Evolutionary conservation across 2,888 invertebrate genomes (phyloP), one percentile per base, ranked within the genome.

Genomic region (Orchesellides sinensis): DNA sequence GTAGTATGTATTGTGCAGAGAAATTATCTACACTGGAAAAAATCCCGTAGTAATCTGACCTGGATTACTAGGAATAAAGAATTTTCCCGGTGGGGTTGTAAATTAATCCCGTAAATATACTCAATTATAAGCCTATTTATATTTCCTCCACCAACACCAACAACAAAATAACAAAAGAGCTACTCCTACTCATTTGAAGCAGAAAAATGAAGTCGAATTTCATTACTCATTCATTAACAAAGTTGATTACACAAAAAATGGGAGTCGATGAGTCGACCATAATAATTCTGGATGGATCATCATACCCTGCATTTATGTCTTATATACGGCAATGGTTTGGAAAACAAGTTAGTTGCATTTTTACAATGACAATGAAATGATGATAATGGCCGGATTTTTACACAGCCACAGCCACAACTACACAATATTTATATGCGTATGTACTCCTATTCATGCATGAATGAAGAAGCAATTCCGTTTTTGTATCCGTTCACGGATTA

Each of bases 41-140:
- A 66, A 79, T 70, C 78, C 49, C 10, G 27, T 69, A 69, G 40
- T 79, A 72, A 79, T 72, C 72, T 72, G 52, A 72, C 79, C 72
- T 52, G 72, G 79, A 65, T 72, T 81, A 68, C 72, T n/a, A n/a
- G n/a, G n/a, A n/a, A 40, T 35, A 21, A 23, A 14, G 59, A 81
- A 74, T 68, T 69, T 66, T 68, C 74, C 81, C 81, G 59, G 49
- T 61, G 74, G 74, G 72, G 70, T 54, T 78, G 63, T 72, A 70
- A 83, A 77, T 70, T 80, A 80, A 84, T 70, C 81, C 73, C 72
- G 73, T 82, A 74, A 73, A 82, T 82, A 83, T 85, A 83, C 85
- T 85, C 84, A 84, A 86, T 86, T 86, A 83, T 74, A 70, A 65
- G 56, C 12, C 25, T n/a, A 23, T 23, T 17, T 65, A 25, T 29